Evolutionary conservation across 2,888 invertebrate species (phyloP).

Genomic region (Caradrina clavipalpis): DNA sequence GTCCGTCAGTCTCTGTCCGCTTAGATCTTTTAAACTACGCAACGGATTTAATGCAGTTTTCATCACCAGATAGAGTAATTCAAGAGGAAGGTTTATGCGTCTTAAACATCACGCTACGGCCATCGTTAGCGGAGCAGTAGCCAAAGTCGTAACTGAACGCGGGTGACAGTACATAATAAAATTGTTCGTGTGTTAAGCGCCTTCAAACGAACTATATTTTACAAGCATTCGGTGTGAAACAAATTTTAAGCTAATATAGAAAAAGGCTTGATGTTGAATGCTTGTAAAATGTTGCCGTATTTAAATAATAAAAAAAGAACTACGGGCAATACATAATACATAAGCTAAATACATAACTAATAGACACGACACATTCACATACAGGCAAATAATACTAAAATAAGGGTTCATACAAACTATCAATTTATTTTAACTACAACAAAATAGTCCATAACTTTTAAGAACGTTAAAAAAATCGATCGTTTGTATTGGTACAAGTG

Average conservation of each 20-base stretch:
- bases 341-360: constrained; percentile 35
- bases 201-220: constrained; percentile 13
- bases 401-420: constrained; percentile 4
- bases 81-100: too few relatives aligned
- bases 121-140: too few relatives aligned
- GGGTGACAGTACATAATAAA: background rate
- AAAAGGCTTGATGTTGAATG: background rate
- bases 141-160: too few relatives aligned
- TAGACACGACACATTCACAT: constrained; percentile 27
- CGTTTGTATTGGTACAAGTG: background rate
- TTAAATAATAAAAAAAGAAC: background rate
- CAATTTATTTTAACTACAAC: background rate
- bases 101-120: too few relatives aligned
- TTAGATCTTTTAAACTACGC: too few relatives aligned
- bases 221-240: constrained; percentile 19
- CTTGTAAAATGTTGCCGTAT: constrained; percentile 20
- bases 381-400: constrained; percentile 38
- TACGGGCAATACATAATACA: constrained; percentile 23
- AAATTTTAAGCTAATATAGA: background rate
- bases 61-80: too few relatives aligned
- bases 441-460: background rate
- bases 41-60: too few relatives aligned
- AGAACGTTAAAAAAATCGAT: background rate
- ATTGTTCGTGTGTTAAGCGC: constrained; percentile 4
- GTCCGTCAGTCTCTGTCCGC: too few relatives aligned